phyloP scores from a whole-genome alignment of 2,888 invertebrate genomes.

The Homarus gammarus region DNA sequence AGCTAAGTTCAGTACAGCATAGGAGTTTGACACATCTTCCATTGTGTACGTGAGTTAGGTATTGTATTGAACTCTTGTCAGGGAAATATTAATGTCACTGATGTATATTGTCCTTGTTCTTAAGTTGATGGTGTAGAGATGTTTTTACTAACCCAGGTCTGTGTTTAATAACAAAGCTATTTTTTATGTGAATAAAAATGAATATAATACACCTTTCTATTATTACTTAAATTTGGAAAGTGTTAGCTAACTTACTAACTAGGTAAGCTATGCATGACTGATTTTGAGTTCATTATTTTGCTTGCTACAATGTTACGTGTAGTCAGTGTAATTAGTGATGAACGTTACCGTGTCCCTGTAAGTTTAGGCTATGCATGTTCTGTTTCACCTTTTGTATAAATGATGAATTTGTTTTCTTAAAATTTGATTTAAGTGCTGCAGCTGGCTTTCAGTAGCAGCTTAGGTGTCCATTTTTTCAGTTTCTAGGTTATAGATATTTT shows the following conservation, averaged over 20 bases:
- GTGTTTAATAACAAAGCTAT: background rate
- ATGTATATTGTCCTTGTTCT: constrained; percentile 2
- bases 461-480: too few species aligned
- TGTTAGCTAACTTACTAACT: background rate
- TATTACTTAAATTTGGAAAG: background rate
- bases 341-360: background rate
- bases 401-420: background rate
- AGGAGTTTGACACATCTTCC: constrained; percentile 16
- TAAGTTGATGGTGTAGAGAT: background rate
- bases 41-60: constrained; percentile 20
- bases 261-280: constrained; percentile 8
- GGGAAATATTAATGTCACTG: background rate
- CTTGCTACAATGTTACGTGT: constrained; percentile 3
- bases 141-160: constrained; percentile 18
- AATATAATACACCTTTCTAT: constrained; percentile 4
- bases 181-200: background rate
- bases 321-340: background rate
- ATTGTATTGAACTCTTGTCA: constrained; percentile 3
- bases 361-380: too few species aligned
- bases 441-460: too few species aligned
- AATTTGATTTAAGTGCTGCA: background rate
- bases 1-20: constrained; percentile 12
- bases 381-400: too few species aligned
- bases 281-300: background rate
- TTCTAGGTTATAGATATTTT: too few species aligned